These are phyloP conservation scores for Aphodius granarius DNA, from an alignment of 2,888 invertebrate genomes.

Conservation along the genomic window DNA sequence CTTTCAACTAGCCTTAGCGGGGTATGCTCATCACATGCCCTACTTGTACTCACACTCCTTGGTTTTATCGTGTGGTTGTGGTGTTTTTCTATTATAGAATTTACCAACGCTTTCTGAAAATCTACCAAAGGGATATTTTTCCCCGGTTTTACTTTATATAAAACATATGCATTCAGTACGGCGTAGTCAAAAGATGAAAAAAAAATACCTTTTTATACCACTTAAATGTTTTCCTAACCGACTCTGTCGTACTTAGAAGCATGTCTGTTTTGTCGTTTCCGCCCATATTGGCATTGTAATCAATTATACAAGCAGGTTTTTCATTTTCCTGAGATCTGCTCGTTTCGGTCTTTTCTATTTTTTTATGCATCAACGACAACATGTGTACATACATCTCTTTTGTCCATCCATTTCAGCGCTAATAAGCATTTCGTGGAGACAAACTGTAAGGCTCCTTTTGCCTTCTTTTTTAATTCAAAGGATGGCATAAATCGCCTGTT, in stretches of 20 bases:
- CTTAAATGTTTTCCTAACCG: slow-evolving; percentile 42
- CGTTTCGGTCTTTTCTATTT: neutral
- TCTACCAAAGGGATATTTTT: too few species aligned
- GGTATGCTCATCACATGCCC: too few species aligned
- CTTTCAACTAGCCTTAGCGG: too few species aligned
- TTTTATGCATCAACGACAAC: too few species aligned
- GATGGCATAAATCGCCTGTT: neutral
- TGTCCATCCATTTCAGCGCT: slow-evolving; percentile 42
- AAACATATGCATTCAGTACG: too few species aligned
- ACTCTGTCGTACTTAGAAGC: slow-evolving; percentile 40
- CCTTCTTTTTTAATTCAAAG: neutral
- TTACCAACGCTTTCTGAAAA: too few species aligned
- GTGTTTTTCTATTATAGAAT: too few species aligned
- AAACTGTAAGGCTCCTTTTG: neutral
- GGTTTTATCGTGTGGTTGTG: too few species aligned
- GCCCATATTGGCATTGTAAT: slow-evolving; percentile 43
- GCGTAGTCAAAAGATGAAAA: too few species aligned
- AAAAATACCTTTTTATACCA: slow-evolving; percentile 45
- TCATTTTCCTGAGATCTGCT: neutral
- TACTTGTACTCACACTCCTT: too few species aligned
- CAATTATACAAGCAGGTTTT: slow-evolving; percentile 38
- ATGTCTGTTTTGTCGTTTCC: slow-evolving; percentile 42
- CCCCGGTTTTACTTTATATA: too few species aligned
- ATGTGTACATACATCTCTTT: too few species aligned
- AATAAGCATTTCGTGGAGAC: slow-evolving; percentile 28